Conservation (phyloP, 2,797 vertebrate species). For the Glossophaga mutica region DNA sequence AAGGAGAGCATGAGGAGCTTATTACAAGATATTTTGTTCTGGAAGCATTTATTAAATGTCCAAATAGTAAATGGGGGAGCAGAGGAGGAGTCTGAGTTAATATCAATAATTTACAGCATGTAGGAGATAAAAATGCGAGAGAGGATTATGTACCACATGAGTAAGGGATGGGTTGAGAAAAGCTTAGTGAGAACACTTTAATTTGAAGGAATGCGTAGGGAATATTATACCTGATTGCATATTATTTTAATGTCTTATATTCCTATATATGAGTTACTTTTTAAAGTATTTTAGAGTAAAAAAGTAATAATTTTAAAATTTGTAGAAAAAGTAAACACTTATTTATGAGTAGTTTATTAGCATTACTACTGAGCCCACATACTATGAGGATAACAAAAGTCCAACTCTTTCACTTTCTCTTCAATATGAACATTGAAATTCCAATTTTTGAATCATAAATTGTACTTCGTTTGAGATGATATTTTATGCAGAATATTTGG, state of each 20-base stretch:
- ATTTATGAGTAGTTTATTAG: neutral
- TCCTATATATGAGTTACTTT: neutral
- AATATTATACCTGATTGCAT: neutral
- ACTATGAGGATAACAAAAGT: neutral
- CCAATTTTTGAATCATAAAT: neutral
- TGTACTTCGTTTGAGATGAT: neutral
- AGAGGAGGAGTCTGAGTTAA: neutral
- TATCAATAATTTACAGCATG: neutral
- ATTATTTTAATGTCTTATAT: neutral
- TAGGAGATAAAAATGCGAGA: neutral
- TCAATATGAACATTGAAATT: neutral
- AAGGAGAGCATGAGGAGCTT: neutral
- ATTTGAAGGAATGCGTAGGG: neutral
- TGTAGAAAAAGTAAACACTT: neutral
- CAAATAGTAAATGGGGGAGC: neutral
- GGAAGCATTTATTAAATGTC: neutral
- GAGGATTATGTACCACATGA: neutral
- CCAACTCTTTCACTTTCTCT: neutral
- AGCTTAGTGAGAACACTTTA: neutral
- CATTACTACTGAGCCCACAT: neutral
- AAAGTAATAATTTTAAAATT: neutral
- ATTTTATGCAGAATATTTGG: neutral
- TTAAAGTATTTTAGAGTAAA: neutral
- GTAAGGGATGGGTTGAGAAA: neutral
- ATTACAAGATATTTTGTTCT: neutral